phyloP scores from a whole-genome alignment of 1,140 invertebrate species.

The Drosophila pachea region DNA sequence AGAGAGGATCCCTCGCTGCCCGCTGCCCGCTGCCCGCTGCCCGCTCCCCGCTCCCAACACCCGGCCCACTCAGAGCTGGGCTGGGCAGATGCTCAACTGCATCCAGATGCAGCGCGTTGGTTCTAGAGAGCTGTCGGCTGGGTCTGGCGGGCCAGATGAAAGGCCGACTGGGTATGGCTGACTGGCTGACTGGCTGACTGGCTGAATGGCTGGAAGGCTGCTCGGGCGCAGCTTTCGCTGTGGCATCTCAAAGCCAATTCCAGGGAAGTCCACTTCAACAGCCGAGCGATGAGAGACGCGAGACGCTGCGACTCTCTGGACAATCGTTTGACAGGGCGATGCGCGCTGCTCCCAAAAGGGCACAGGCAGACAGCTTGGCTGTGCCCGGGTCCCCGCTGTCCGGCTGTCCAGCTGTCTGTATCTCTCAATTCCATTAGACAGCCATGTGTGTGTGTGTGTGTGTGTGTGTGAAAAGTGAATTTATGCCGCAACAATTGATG shows the following conservation, averaged over 20 bases:
- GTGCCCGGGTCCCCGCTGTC: slow-evolving; percentile 10
- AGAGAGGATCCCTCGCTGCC: background rate
- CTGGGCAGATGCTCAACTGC: slow-evolving; percentile 8
- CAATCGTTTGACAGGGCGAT: slow-evolving; percentile 33
- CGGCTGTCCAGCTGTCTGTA: slow-evolving; percentile 20
- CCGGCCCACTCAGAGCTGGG: background rate
- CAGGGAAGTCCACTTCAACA: slow-evolving; percentile 68
- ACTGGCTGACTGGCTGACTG: slow-evolving; percentile 1
- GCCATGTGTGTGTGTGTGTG: slow-evolving; percentile 17
- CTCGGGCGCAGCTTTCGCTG: slow-evolving; percentile 33
- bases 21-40: too few relatives aligned
- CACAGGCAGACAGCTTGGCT: slow-evolving; percentile 16
- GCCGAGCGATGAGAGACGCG: background rate
- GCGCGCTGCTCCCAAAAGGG: slow-evolving; percentile 34
- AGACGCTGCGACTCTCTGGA: slow-evolving; percentile 24
- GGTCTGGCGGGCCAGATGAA: slow-evolving; percentile 5
- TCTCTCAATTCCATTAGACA: slow-evolving; percentile 73
- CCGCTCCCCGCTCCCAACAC: too few relatives aligned
- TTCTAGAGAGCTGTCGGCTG: background rate
- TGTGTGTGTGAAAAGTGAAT: slow-evolving; percentile 58
- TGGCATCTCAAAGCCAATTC: slow-evolving; percentile 57
- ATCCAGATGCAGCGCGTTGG: too few relatives aligned
- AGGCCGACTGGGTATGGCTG: background rate
- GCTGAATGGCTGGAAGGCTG: slow-evolving; percentile 25
- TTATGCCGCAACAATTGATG: slow-evolving; percentile 69